Base-by-base conservation (phyloP, 2,888 invertebrate genomes). In the Autographa pulchrina region DNA sequence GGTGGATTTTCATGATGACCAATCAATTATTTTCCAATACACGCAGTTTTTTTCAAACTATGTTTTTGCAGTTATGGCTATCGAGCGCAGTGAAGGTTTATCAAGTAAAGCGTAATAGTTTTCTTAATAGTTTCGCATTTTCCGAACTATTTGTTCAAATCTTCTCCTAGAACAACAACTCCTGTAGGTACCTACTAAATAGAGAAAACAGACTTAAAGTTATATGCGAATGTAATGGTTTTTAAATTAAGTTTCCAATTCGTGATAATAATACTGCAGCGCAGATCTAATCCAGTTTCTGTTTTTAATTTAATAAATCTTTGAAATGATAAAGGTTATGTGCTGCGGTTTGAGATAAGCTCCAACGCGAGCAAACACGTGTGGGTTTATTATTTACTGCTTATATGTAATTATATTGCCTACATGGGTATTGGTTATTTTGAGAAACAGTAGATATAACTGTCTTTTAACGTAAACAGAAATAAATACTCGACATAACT, bases 251-350 rank as follows among this genome's bases (percentile, higher is more conserved):
- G 54, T 56, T 56, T 25, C 25, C 54, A 56, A 56, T 56, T 56
- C 54, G 25, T 56, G 54, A 56, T 56, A 56, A 56, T 56, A 56
- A 56, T 25, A 25, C 18, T 56, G 54, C 4, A 11, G 9, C 5
- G 11, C 54, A 20, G 54, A 56, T 56, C 54, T 65, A 31, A 66
- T 76, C 59, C 56, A 63, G 62, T 76, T 76, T 65, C 41, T 35
- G 63, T 66, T 74, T 63, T 77, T 48, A 69, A 73, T 65, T 73
- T 63, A 77, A 74, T 74, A 41, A 76, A 63, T 68, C 52, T 62
- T 61, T 65, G 60, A 64, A 65, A 76, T 66, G 31, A 52, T 58
- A 63, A 64, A 13, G 58, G 56, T 73, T 74, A 76, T 74, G 63
- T 76, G 68, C 32, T 52, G 59, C 31, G 31, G 68, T 69, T 64